Percentiles rank a stretch among this genome's conserved stretches.
Conservation (phyloP, 2,888 invertebrate genomes). For the Lasiommata megera region DNA sequence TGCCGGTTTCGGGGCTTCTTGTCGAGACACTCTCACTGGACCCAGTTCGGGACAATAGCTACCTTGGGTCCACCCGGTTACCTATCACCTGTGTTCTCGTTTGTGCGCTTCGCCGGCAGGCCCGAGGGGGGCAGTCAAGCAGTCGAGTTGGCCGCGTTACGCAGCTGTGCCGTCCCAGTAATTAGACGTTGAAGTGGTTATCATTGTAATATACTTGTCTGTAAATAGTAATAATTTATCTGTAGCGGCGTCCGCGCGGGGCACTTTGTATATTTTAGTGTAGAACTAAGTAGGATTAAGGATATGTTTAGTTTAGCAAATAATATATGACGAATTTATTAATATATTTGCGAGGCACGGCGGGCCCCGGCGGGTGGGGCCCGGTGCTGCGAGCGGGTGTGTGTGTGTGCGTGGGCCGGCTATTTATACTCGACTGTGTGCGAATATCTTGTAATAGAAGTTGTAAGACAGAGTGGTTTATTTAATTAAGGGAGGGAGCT, state of each 20-base stretch:
- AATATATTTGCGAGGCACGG: slow-evolving; percentile 41
- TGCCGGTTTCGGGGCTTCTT: too few species aligned
- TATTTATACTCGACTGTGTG: slow-evolving; percentile 17
- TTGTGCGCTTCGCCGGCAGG: too few species aligned
- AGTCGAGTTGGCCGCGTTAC: not conserved
- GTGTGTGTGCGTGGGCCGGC: not conserved
- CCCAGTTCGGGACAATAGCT: too few species aligned
- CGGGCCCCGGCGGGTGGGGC: not conserved
- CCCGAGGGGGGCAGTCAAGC: too few species aligned
- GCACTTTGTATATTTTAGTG: slow-evolving; percentile 4
- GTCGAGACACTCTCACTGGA: too few species aligned
- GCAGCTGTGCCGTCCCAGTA: not conserved
- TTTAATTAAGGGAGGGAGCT: not conserved
- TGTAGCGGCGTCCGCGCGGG: not conserved
- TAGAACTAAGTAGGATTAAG: not conserved
- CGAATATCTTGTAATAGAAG: slow-evolving; percentile 15
- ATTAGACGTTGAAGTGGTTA: not conserved
- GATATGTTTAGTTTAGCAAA: slow-evolving; percentile 2
- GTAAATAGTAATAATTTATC: not conserved
- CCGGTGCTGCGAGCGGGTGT: too few species aligned
- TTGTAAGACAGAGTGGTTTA: not conserved
- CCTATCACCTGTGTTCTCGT: too few species aligned
- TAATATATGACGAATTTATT: slow-evolving; percentile 56
- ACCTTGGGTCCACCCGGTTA: too few species aligned
- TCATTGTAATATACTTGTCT: not conserved